Base-by-base conservation (phyloP, 2,888 invertebrate species). In the Amblyjoppa fuscipennis region DNA sequence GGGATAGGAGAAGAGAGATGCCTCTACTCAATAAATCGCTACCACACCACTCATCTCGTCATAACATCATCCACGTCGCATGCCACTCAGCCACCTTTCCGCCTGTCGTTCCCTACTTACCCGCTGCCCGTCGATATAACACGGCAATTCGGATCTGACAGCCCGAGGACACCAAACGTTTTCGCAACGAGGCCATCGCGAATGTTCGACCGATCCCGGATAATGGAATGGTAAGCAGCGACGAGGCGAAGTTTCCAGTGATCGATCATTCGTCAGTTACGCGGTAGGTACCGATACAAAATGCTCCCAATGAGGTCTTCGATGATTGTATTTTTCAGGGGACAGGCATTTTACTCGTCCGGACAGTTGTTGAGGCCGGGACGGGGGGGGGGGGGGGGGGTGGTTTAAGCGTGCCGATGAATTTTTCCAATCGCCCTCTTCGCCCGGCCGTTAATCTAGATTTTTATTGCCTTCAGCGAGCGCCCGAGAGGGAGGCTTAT, bases 1-100 rank as follows among this genome's bases (percentile, higher is more conserved):
- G 77, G 81, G 76, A 70, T 64, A 83, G 77, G 81, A 83, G 16
- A 51, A 61, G 68, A 89, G 87, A 89, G 87, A 49, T 49, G 85
- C 88, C 81, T 81, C 81, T 83, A 89, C 88, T 89, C 90, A 88
- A 92, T 92, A 93, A 92, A 93, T 92, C 90, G 89, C 83, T 87
- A 87, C 81, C 86, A 78, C 84, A 81, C 86, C 89, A 89, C 89
- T 90, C 87, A 85, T 88, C 88, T 87, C 90, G 89, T 89, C 88
- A 89, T 89, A 91, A 91, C 90, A 88, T 89, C 90, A 88, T 89
- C 89, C 89, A 85, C 87, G 88, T 87, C 89, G 87, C 87, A 86
- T 87, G 87, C 87, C 90, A 90, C 89, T 91, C 91, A 84, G 53
- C 76, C 83, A 34, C 76, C 75, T 74, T 74, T 84, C 77, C 49